Base-by-base conservation (phyloP, 1,140 invertebrate genomes). In the Calephelis virginiensis region DNA sequence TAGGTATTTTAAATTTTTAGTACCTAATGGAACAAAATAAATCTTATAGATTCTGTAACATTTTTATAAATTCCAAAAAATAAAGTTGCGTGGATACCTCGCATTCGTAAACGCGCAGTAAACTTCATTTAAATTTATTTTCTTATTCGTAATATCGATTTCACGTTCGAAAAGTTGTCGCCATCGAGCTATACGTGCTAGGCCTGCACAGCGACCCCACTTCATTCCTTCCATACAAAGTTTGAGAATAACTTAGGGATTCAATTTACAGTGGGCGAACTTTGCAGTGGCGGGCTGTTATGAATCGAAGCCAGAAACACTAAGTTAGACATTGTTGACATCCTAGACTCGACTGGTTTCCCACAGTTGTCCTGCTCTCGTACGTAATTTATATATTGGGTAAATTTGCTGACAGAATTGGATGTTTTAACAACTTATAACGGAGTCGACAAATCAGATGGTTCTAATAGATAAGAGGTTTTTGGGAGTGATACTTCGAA, bases 231-330 rank as follows among this genome's bases (percentile, higher is more conserved):
- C 71, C 75, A 77, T 76, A 71, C 67, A 68, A 78, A 81, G 53
- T 83, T 79, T 75, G 66, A 63, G 81, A 81, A 82, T 81, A 85
- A 85, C 80, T 85, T 82, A 72, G 79, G 75, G 80, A 85, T 85
- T 85, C 79, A 82, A 82, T 85, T 85, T 85, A 72, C 77, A 70
- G 70, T 67, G 71, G 68, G 71, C 72, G 76, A 77, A 67, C 70
- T 73, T 59, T 73, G 75, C 76, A 76, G 64, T 66, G 68, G 53
- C 53, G 37, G 67, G 46, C 61, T 61, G 70, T 71, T 61, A 59
- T 68, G 43, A 68, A 66, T 60, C 64, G 61, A 60, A 59, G 63
- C 66, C 67, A 70, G 73, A 67, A 73, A 64, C 60, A 67, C 66
- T 63, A 74, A 74, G 75, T 75, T 74, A 70, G 69, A 75, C 64